Evolutionary conservation across 2,113 vertebrate species (phyloP), one percentile per base, ranked within the genome.

Genomic region (Coregonus clupeaformis): DNA sequence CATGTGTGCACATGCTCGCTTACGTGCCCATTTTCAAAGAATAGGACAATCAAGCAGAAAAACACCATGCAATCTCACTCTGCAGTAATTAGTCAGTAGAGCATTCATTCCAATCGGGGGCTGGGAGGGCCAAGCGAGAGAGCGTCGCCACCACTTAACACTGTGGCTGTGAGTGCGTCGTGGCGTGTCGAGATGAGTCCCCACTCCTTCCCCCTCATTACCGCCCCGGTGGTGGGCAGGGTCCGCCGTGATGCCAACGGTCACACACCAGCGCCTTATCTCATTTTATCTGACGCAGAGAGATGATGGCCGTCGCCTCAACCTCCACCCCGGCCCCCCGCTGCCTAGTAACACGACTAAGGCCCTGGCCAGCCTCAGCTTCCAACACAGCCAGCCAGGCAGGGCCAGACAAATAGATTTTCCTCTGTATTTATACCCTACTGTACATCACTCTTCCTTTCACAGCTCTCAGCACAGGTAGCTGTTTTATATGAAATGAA

Each of bases 401-500:
- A 84, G 84, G 90, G 92, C 90, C 93, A 91, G 93, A 93, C 91
- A 94, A 95, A 97, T 96, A 95, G 95, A 95, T 97, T 95, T 95
- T 89, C 85, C 90, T 89, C 91, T 93, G 93, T 95, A 95, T 97
- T 97, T 97, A 96, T 96, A 95, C 92, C 93, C 87, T 82, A 93
- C 71, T 88, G 85, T 87, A 79, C 95, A 96, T 96, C 94, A 94
- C 93, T 96, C 94, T 96, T 94, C 92, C 93, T 94, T 93, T 93
- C 92, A 92, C 91, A 90, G 89, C 91, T 90, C 91, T 93, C 93
- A 92, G 94, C 86, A 92, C 94, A 96, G 96, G 95, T 96, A 95
- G 94, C 94, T 95, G 94, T 95, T 97, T 96, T 96, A 94, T 95
- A 95, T 93, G 92, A 96, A 96, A 97, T 97, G 94, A 96, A 96